Evolutionary conservation across 2,888 invertebrate genomes (phyloP), one percentile per base, ranked within the genome.

Genomic region (Chrysotoxum bicinctum): DNA sequence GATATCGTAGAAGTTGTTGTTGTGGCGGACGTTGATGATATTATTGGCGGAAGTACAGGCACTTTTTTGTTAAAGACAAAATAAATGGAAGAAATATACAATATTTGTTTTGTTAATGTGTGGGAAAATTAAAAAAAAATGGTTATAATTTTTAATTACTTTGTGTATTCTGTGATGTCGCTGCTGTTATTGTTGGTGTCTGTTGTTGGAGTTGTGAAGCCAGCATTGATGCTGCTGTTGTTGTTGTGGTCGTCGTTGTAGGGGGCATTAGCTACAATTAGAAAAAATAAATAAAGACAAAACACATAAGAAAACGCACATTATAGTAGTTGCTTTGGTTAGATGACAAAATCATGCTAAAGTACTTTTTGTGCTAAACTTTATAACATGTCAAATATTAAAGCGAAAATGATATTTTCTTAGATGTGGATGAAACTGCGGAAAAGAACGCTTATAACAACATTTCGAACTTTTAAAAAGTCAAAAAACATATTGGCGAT

Each of bases 181-280:
- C 79, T 79, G 87, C 85, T 84, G 81, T 81, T 35, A 66, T 66
- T 87, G 76, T 79, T 87, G 87, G 80, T 89, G 85, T 87, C 87
- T 76, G 86, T 77, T 87, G 87, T 79, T 87, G 84, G 56, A 77
- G 72, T 78, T 87, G 84, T 80, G 84, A 84, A 90, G 84, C 90
- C 88, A 83, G 92, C 91, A 66, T 91, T 91, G 78, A 92, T 90
- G 87, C 88, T 73, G 90, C 87, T 76, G 88, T 87, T 74, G 88
- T 87, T 74, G 89, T 87, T 83, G 87, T 73, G 37, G 87, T 83
- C 86, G 87, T 84, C 81, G 88, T 87, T 87, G 87, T 87, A 83
- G 82, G 87, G 76, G 87, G 81, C 76, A 85, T 77, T 60, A 85
- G 77, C 85, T 85, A 77, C 66, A 85, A 81, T 68, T 52, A 45